Conservation (phyloP, 2,888 invertebrate species). For the Lepidochrysops patricia region DNA sequence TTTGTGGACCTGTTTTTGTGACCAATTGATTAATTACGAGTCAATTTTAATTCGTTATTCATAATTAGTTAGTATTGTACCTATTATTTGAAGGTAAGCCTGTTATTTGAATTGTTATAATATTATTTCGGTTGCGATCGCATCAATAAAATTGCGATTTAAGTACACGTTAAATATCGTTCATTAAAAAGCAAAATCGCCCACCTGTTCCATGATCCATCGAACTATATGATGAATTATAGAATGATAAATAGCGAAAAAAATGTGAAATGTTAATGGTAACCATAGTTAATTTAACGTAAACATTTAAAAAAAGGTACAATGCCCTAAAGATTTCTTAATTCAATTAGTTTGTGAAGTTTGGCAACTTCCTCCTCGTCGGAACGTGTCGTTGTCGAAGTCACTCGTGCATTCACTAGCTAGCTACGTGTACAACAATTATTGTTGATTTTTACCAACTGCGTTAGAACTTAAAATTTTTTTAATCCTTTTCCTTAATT, state of each 20-base stretch:
- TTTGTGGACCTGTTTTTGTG: not conserved
- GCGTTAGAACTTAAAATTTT: too few relatives aligned
- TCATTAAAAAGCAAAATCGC: too few relatives aligned
- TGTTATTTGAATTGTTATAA: too few relatives aligned
- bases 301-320: not conserved
- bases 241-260: too few relatives aligned
- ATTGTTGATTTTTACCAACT: not conserved
- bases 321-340: not conserved
- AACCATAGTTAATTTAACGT: not conserved
- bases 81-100: too few relatives aligned
- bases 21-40: not conserved
- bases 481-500: too few relatives aligned
- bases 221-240: too few relatives aligned
- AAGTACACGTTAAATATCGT: too few relatives aligned
- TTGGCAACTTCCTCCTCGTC: not conserved
- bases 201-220: too few relatives aligned
- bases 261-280: too few relatives aligned
- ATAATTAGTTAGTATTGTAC: not conserved
- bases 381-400: not conserved
- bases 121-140: too few relatives aligned
- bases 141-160: too few relatives aligned
- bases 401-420: not conserved
- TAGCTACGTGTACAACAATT: not conserved
- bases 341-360: conserved; percentile 5
- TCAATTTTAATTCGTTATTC: not conserved